These are phyloP conservation scores for Phoeniculus purpureus DNA, from an alignment of 2,797 vertebrate genomes.

Conservation along the genomic window DNA sequence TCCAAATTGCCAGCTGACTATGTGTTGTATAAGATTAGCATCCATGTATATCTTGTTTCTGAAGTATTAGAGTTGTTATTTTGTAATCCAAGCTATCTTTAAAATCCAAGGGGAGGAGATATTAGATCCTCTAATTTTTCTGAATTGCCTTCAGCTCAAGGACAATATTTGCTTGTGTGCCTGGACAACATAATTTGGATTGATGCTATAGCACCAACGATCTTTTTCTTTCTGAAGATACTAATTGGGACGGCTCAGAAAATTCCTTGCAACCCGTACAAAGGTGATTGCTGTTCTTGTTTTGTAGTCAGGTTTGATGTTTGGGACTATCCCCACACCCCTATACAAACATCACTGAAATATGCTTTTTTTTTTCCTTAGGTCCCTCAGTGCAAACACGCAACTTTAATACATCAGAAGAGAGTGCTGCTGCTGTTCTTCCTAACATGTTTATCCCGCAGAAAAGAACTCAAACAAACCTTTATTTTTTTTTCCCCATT, in stretches of 20 bases:
- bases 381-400: background rate
- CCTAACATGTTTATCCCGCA: background rate
- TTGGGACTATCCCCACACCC: background rate
- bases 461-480: fast-evolving
- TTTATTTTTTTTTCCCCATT: background rate
- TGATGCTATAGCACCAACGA: background rate
- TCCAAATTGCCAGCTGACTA: background rate
- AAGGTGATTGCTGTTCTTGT: background rate
- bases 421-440: background rate
- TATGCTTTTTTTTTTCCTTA: background rate
- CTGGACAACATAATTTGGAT: background rate
- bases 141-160: background rate
- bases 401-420: background rate
- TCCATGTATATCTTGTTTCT: background rate
- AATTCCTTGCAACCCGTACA: background rate
- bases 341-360: background rate
- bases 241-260: background rate
- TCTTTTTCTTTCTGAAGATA: background rate
- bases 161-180: background rate
- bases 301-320: background rate
- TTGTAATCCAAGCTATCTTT: background rate
- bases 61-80: background rate
- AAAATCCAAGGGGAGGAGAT: background rate
- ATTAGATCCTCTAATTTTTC: background rate
- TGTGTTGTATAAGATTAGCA: background rate